Base-by-base conservation (phyloP, 2,888 invertebrate genomes). In the Pollenia amentaria region DNA sequence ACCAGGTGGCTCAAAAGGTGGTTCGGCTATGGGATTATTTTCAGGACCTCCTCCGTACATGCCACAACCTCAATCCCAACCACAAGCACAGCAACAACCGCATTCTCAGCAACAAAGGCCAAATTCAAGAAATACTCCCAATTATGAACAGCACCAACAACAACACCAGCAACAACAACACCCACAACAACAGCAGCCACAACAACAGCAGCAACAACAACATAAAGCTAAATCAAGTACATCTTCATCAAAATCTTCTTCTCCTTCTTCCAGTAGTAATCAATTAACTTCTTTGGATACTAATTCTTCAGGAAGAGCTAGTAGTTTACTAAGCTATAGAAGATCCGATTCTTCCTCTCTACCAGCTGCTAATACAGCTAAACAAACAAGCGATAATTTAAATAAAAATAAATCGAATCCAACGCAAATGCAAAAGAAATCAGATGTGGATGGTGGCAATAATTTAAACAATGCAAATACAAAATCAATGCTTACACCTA, bases 91-190 rank as follows among this genome's bases (percentile, higher is more conserved):
- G 42, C 87, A 77, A 46, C 87, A 77, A 55, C 88, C 80, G 2
- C 62, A 75, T 53, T 1, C 40, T 29, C 77, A 81, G 38, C 87
- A 82, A 65, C 85, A 84, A 44, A 75, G 82, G 42, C 87, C 84
- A 6, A 87, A 53, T 55, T 87, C 87, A 44, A 77, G 84, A 55
- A 87, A 82, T 79, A 87, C 82, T 3, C 75, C 82, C 9, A 76
- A 64, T 16, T 76, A 82, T 53, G 7, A 73, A 46, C 57, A 44
- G 0, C 55, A 72, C 1, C 60, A 62, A 10, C 73, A 72, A 8
- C 67, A 67, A 10, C 67, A 51, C 1, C 48, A 38, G 3, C 67
- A 69, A 11, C 51, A 69, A 6, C 44, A 64, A 12, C 16, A 64
- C 1, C 64, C 42, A 8, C 64, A 64, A 0, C 64, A 65, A 14